These are phyloP conservation scores for Yoshiicerus persimilis DNA, from an alignment of 1,140 invertebrate genomes.

Conservation along the genomic window DNA sequence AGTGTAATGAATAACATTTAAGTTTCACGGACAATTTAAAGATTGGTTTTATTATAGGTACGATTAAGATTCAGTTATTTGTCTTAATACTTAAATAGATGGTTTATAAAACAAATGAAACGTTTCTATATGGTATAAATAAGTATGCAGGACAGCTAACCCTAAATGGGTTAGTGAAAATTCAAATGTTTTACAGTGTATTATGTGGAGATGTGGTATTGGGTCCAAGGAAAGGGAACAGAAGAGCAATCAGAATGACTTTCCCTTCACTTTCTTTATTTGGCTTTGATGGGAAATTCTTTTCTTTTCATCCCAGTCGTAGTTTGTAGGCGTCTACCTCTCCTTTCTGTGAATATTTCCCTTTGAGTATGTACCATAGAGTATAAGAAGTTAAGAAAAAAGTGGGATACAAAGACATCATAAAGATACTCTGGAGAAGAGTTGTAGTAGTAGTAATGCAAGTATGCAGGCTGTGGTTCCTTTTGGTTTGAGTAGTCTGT, in stretches of 20 bases:
- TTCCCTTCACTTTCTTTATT: background rate
- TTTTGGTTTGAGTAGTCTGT: background rate
- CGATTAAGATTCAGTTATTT: too few species aligned
- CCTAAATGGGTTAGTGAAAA: background rate
- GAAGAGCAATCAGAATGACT: slow-evolving; percentile 6
- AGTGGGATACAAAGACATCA: background rate
- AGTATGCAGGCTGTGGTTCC: background rate
- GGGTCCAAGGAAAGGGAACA: background rate
- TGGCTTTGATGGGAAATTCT: background rate
- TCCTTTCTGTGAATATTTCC: background rate
- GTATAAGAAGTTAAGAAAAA: background rate
- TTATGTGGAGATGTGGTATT: too few species aligned
- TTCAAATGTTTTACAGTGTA: background rate
- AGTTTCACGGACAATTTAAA: too few species aligned
- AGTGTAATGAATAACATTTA: too few species aligned
- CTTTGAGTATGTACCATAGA: background rate
- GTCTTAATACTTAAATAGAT: too few species aligned
- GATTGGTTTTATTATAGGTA: too few species aligned
- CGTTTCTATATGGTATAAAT: too few species aligned
- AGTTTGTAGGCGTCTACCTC: background rate
- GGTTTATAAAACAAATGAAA: too few species aligned
- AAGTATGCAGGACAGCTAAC: too few species aligned
- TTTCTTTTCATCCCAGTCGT: background rate
- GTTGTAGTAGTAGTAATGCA: background rate
- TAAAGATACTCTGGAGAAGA: background rate